Evolutionary conservation across 64 coral and sea anemone species (phyloP).

Genomic region (Stichodactyla mertensii): DNA sequence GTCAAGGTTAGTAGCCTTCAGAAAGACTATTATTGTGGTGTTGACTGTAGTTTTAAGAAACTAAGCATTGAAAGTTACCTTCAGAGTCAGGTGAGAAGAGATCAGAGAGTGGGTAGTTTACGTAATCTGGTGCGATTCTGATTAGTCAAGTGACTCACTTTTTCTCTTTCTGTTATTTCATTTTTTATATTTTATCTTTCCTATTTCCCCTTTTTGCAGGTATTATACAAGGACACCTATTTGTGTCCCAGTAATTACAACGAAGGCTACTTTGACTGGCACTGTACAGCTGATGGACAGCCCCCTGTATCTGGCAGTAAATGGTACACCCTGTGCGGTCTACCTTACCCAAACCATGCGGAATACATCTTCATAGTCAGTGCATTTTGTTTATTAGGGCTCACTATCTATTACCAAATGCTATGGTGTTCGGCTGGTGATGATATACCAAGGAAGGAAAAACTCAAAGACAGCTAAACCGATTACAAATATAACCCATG

Average conservation of each 20-base stretch:
- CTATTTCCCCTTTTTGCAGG: not conserved
- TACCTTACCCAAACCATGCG: slow-evolving; percentile 16
- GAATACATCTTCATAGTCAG: slow-evolving; percentile 17
- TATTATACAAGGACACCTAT: slow-evolving; percentile 21
- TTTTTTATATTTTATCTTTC: not conserved
- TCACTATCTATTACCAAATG: slow-evolving; percentile 16
- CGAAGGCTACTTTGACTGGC: slow-evolving; percentile 30
- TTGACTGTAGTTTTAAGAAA: too few species aligned
- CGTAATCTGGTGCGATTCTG: too few species aligned
- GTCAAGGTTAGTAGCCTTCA: too few species aligned
- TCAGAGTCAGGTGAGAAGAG: too few species aligned
- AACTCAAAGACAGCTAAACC: not conserved
- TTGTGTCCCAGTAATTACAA: slow-evolving; percentile 18
- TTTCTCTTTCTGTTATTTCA: not conserved
- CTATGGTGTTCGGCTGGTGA: not conserved
- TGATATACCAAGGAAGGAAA: slow-evolving; percentile 1
- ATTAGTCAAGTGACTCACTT: too few species aligned
- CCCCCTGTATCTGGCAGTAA: not conserved
- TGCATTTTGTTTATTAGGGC: slow-evolving; percentile 17
- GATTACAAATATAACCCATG: too few species aligned
- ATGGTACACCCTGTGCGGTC: slow-evolving; percentile 16
- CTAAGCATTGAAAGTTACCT: too few species aligned
- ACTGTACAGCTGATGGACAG: not conserved
- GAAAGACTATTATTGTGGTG: too few species aligned
- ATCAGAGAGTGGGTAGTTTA: too few species aligned